Percentiles rank a stretch among this genome's conserved stretches.
These are phyloP conservation scores for Pipistrellus kuhlii DNA, from an alignment of 2,797 vertebrate genomes.

Conservation along the genomic window DNA sequence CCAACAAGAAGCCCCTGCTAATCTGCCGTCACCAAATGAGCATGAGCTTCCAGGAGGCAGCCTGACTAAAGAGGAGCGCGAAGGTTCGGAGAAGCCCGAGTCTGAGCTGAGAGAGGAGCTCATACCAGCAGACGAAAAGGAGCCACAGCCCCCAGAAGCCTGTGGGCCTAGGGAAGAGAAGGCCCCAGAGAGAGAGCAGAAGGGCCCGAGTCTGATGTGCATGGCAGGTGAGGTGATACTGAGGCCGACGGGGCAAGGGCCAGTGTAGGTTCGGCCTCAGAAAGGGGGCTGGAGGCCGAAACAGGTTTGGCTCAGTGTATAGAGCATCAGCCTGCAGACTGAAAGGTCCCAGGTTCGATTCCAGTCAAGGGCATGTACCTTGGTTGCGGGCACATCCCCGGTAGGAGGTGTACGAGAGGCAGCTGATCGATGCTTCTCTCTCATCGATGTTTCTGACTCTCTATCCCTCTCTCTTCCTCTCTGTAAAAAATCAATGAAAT, in stretches of 20 bases:
- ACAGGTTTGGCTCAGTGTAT: no score
- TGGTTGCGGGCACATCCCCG: no score
- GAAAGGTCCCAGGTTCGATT: no score
- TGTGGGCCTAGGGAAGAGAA: slow-evolving; percentile 1
- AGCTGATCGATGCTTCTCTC: no score
- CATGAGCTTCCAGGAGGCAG: slow-evolving; percentile 34
- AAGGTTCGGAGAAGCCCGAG: slow-evolving; percentile 40
- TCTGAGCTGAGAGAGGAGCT: slow-evolving; percentile 58
- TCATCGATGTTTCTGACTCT: no score
- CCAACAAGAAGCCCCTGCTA: slow-evolving; percentile 43
- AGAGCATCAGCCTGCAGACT: no score
- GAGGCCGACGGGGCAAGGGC: not conserved
- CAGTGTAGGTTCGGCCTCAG: not conserved
- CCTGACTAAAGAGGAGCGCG: slow-evolving; percentile 15
- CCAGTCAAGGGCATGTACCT: no score
- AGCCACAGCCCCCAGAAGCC: not conserved
- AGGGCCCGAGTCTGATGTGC: not conserved
- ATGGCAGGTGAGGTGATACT: slow-evolving; percentile 69
- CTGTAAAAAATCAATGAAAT: no score
- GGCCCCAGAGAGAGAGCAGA: slow-evolving; percentile 29
- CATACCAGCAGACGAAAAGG: slow-evolving; percentile 1
- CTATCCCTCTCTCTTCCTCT: no score
- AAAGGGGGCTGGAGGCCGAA: not conserved
- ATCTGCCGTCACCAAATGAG: slow-evolving; percentile 11
- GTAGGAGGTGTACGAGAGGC: no score